phyloP scores from a whole-genome alignment of 2,113 vertebrate species.

The Campylomormyrus numenius region DNA sequence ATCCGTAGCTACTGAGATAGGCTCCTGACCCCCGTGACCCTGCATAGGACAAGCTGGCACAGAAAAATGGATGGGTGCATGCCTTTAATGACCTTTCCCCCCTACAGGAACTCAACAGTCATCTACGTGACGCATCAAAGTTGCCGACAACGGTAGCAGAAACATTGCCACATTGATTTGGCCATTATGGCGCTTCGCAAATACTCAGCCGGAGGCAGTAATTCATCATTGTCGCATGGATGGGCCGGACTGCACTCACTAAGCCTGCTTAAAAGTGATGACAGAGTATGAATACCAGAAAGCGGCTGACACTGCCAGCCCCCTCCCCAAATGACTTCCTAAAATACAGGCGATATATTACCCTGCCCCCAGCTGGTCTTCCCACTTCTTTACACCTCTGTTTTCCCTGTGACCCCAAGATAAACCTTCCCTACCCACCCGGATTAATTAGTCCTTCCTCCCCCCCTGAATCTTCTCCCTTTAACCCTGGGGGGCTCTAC shows the following conservation, averaged over 20 bases:
- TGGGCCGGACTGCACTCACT: not conserved
- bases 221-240: not conserved
- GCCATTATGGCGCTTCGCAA: not conserved
- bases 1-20: not conserved
- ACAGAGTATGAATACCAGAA: not conserved
- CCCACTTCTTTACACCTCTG: not conserved
- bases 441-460: not conserved
- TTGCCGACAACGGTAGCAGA: not conserved
- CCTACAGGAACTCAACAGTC: not conserved
- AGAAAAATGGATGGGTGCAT: not conserved
- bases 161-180: not conserved
- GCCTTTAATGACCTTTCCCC: not conserved
- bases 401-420: not conserved
- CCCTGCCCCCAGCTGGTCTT: not conserved
- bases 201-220: not conserved
- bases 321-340: not conserved
- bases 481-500: not conserved
- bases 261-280: not conserved
- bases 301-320: not conserved
- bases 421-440: not conserved
- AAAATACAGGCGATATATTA: not conserved
- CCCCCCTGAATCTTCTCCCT: not conserved
- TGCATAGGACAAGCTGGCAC: not conserved
- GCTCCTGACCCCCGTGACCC: not conserved
- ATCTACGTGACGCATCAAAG: not conserved